phyloP scores from a whole-genome alignment of 2,113 vertebrate species.

The Oryzias javanicus region DNA sequence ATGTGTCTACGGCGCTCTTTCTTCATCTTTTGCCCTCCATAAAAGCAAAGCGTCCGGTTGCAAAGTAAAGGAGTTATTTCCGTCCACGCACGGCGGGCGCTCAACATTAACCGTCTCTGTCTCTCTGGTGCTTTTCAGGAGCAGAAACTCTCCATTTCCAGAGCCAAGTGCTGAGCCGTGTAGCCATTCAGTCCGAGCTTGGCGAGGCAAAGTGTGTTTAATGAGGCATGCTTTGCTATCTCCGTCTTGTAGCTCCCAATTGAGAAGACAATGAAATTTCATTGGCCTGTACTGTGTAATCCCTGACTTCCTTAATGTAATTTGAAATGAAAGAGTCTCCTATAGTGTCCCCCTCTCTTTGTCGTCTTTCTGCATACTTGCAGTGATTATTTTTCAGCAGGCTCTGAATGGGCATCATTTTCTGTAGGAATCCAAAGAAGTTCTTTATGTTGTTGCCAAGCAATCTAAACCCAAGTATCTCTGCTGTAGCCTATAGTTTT shows the following conservation, averaged over 20 bases:
- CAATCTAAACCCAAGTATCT: slow-evolving; percentile 13
- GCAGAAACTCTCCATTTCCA: slow-evolving; percentile 33
- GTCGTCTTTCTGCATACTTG: slow-evolving; percentile 16
- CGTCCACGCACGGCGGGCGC: slow-evolving; percentile 37
- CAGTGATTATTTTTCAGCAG: slow-evolving; percentile 52
- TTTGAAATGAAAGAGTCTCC: slow-evolving; percentile 56
- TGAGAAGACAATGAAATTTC: slow-evolving; percentile 65
- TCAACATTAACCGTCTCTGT: slow-evolving; percentile 33
- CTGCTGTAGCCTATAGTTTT: slow-evolving; percentile 30
- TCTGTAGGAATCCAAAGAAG: slow-evolving; percentile 53
- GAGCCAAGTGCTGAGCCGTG: slow-evolving; percentile 22
- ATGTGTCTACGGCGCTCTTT: slow-evolving; percentile 19
- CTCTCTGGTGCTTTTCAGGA: slow-evolving; percentile 13
- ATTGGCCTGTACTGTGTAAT: slow-evolving; percentile 55
- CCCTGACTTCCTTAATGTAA: slow-evolving; percentile 61
- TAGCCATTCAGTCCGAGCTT: slow-evolving; percentile 15
- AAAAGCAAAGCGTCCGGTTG: slow-evolving; percentile 36
- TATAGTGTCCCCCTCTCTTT: slow-evolving; percentile 52
- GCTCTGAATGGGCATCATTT: slow-evolving; percentile 43
- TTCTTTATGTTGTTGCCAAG: slow-evolving; percentile 42
- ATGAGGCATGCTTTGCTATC: slow-evolving; percentile 57
- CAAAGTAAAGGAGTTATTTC: slow-evolving; percentile 55
- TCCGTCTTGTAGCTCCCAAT: slow-evolving; percentile 56
- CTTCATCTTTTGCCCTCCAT: slow-evolving; percentile 49
- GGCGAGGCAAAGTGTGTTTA: slow-evolving; percentile 54